Percentiles rank a stretch among this genome's conserved stretches.
Evolutionary conservation across 1,140 invertebrate species (phyloP).

Genomic region (Harpegnathos saltator): DNA sequence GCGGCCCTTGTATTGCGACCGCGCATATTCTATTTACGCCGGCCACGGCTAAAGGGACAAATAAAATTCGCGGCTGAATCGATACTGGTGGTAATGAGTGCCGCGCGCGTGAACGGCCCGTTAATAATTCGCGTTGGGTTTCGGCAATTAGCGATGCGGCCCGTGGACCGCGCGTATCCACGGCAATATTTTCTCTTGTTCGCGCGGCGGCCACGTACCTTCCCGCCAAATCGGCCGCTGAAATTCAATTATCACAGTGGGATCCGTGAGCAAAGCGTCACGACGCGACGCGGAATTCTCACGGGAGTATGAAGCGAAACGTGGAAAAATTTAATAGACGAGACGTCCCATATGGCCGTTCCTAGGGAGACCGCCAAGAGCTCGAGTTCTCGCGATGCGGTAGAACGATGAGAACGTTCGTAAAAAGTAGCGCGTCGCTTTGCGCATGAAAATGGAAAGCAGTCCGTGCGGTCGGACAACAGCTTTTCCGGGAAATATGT

Average conservation of each 20-base stretch:
- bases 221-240: slow-evolving; percentile 38
- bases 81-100: slow-evolving; percentile 27
- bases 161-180: slow-evolving; percentile 7
- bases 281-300: slow-evolving; percentile 12
- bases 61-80: slow-evolving; percentile 56
- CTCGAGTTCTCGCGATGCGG: slow-evolving; percentile 34
- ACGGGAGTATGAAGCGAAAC: slow-evolving; percentile 25
- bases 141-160: slow-evolving; percentile 60
- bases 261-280: slow-evolving; percentile 38
- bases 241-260: slow-evolving; percentile 50
- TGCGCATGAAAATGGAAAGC: slow-evolving; percentile 19
- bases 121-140: slow-evolving; percentile 50
- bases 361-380: slow-evolving; percentile 34
- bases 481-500: slow-evolving; percentile 37
- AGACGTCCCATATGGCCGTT: slow-evolving; percentile 35
- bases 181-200: slow-evolving; percentile 45
- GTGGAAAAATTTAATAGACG: slow-evolving; percentile 58
- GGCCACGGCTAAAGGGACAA: neutral
- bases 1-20: neutral
- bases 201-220: slow-evolving; percentile 16
- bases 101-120: slow-evolving; percentile 22
- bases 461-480: neutral
- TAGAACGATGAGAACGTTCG: slow-evolving; percentile 43
- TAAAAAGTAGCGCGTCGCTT: slow-evolving; percentile 33
- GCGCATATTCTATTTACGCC: slow-evolving; percentile 38